Evolutionary conservation across 2,797 vertebrate species (phyloP), one percentile per base, ranked within the genome.

Genomic region (Danio jaintianensis): DNA sequence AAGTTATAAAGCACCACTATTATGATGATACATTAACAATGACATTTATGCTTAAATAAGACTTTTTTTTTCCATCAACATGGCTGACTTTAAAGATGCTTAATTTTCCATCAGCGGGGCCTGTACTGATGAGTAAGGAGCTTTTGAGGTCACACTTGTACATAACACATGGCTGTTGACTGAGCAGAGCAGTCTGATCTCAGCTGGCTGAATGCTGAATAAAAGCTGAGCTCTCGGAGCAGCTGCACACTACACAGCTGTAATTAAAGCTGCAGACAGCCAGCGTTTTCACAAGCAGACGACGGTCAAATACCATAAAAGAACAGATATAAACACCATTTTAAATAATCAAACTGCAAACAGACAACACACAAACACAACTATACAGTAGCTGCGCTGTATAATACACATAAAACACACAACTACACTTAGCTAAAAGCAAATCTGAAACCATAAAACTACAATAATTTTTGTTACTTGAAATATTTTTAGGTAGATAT

Each of bases 121-220:
- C 83, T 86, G 85, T 81, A 76, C 85, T 75, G 83, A 84, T 90
- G 90, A 90, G 88, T 89, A 91, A 84, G 88, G 89, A 87, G 86
- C 81, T 83, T 89, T 89, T 91, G 91, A 81, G 85, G 85, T 81
- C 66, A 59, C 78, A 68, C 75, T 82, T 63, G 22, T 77, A 89
- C 88, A 82, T 38, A 88, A 85, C 85, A 88, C 87, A 89, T 82
- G 55, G 55, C 83, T 84, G 86, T 89, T 91, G 85, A 89, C 89
- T 91, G 86, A 85, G 77, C 83, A 87, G 88, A 87, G 83, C 64
- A 87, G 86, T 89, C 84, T 86, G 86, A 90, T 90, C 79, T 75
- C 81, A 87, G 83, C 84, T 66, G 83, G 85, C 38, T 85, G 69
- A 74, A 72, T 82, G 89, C 52, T 75, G 89, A 90, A 91, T 92